Evolutionary conservation across 2,113 vertebrate species (phyloP).

Genomic region (Apodemus sylvaticus): DNA sequence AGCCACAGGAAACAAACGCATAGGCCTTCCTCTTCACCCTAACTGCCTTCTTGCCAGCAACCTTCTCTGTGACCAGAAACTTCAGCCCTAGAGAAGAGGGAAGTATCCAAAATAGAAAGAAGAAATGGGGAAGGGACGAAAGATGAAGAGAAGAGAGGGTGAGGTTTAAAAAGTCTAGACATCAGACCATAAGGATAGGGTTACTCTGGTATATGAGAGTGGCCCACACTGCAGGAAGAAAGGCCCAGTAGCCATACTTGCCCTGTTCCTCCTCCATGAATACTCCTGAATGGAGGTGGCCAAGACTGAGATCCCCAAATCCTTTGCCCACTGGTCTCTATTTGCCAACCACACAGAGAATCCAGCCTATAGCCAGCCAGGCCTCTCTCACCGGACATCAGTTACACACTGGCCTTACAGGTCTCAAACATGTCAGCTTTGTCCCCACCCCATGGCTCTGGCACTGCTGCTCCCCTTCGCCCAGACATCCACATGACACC

Average conservation of each 20-base stretch:
- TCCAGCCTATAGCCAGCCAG: background rate
- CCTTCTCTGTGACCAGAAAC: background rate
- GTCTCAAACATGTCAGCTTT: background rate
- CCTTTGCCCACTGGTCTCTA: background rate
- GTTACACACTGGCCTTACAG: background rate
- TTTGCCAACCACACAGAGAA: background rate
- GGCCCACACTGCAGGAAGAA: background rate
- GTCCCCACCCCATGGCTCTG: background rate
- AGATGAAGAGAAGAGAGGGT: background rate
- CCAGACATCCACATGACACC: background rate
- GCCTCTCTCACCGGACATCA: background rate
- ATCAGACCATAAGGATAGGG: rapidly evolving
- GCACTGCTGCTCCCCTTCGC: background rate
- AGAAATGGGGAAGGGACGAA: background rate
- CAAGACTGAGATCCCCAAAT: background rate
- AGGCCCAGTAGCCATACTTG: background rate
- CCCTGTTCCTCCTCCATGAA: rapidly evolving
- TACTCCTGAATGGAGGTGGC: background rate
- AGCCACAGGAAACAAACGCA: background rate
- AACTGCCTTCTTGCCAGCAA: background rate
- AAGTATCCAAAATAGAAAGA: background rate
- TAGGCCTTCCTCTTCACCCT: background rate
- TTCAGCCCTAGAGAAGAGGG: background rate
- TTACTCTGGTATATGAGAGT: background rate
- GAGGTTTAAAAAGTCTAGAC: background rate